Base-by-base conservation (phyloP, 2,113 vertebrate species). In the Rhinichthys klamathensis region DNA sequence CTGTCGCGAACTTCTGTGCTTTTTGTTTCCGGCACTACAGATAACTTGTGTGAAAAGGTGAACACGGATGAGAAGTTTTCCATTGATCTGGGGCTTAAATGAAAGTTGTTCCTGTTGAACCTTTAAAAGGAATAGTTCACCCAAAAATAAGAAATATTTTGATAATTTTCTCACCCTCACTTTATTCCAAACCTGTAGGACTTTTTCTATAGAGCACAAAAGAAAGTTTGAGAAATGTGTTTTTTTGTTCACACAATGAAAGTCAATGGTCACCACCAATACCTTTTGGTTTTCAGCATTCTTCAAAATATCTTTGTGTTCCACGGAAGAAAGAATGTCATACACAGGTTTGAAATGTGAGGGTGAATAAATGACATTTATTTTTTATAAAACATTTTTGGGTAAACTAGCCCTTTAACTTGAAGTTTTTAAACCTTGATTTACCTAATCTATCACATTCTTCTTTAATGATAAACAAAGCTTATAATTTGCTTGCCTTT, bases 11-110 rank as follows among this genome's bases (percentile, higher is more conserved):
- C 93, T 54, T 94, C 96, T 0, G 95, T 97, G 38, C 93, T 99
- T 41, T 98, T 98, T 92, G 92, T 99, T 80, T 99, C 96, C 0
- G 98, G 97, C 84, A 96, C 97, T 30, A 92, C 94, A 87, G 97
- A 99, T 90, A 94, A 95, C 87, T 97, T 99, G 97, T 99, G 97
- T 94, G 94, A 97, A 83, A 94, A 92, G 94, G 97, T 98, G 88
- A 93, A 88, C 32, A 23, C 16, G 3, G 1, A 23, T 81, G 21
- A 3, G 12, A 25, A 25, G 7, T 46, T 63, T 44, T 61, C 15
- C 7, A 6, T 61, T 12, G 21, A 12, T 70, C 18, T 72, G 51
- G 51, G 30, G 18, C 51, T 75, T 49, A 27, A 51, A 75, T 5
- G n/a, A 11, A 72, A 72, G 16, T 32, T 76, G 2, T 27, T 51